phyloP scores from a whole-genome alignment of 2,797 vertebrate genomes.

The Eptatretus atami region DNA sequence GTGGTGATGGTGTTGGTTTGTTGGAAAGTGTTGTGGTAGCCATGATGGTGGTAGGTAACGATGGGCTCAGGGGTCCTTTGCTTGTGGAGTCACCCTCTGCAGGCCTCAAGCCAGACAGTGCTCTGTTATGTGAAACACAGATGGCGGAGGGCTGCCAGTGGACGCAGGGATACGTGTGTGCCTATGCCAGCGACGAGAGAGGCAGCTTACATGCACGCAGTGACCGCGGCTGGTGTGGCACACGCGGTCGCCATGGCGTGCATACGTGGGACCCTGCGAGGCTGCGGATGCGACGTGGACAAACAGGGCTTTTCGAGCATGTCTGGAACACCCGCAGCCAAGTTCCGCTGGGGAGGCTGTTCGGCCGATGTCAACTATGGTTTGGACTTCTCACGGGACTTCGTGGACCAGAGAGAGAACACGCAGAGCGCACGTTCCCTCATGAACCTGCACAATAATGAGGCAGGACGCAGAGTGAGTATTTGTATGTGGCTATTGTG shows the following conservation, averaged over 20 bases:
- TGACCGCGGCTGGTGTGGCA: slow-evolving; percentile 1
- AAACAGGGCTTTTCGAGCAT: not conserved
- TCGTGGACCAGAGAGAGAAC: not conserved
- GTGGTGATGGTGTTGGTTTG: too few species aligned
- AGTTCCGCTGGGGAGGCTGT: slow-evolving; percentile 2
- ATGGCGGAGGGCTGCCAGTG: too few species aligned
- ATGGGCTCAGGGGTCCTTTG: too few species aligned
- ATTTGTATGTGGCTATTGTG: not conserved
- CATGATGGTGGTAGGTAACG: too few species aligned
- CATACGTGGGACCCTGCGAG: not conserved
- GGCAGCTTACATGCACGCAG: not conserved
- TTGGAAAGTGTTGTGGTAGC: too few species aligned
- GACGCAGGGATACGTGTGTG: too few species aligned
- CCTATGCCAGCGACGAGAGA: not conserved
- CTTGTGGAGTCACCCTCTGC: too few species aligned
- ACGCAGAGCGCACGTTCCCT: not conserved
- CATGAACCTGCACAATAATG: slow-evolving; percentile 4
- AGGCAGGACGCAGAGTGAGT: not conserved
- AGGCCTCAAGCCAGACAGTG: too few species aligned
- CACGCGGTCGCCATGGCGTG: slow-evolving; percentile 1
- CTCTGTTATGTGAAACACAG: too few species aligned
- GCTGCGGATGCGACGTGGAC: not conserved
- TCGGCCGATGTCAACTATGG: not conserved
- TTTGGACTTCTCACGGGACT: slow-evolving; percentile 1
- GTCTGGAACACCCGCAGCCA: not conserved